Evolutionary conservation across 2,888 invertebrate species (phyloP), one percentile per base, ranked within the genome.

Genomic region (Seira ritae): DNA sequence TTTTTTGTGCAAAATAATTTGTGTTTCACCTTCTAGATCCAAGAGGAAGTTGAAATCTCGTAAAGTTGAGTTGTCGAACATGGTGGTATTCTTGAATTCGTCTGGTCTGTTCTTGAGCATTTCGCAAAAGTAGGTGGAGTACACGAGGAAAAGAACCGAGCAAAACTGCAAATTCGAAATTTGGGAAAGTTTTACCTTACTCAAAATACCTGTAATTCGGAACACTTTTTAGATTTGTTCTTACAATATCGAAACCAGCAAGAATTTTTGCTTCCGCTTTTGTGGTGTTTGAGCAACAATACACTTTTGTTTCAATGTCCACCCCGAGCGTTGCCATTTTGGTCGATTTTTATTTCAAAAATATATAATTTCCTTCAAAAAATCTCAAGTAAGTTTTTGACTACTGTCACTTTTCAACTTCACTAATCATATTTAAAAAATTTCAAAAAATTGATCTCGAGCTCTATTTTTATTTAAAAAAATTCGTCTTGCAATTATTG

Each of bases 271-370:
- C 37, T 74, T 89, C 89, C 3, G 84, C 20, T 77, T 86, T 84
- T 20, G 88, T 75, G 1, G 85, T 80, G 62, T 87, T 87, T 68
- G 89, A 88, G 78, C 89, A 89, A 65, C 89, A 89, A 72, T 88
- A 89, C 31, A 87, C 83, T 84, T 86, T 88, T 22, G 81, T 79
- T 72, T 86, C 86, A 37, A 78, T 69, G 50, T 82, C 82, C 69
- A 72, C 68, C 68, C 73, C 83, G 24, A 78, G 62, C n/a, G 83
- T 46, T 2, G 83, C 77, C 83, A 83, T 83, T 50, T 82, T 74
- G 8, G 17, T 46, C n/a, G n/a, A n/a, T 67, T 66, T 65, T 66
- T 10, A 42, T 65, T 20, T 20, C 65, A 65, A 1, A 22, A 19
- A 12, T 17, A 17, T n/a, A 6, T n/a, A 50, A 50, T 8, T 50